phyloP scores from a whole-genome alignment of 2,113 vertebrate species.

The Edolisoma coerulescens region DNA sequence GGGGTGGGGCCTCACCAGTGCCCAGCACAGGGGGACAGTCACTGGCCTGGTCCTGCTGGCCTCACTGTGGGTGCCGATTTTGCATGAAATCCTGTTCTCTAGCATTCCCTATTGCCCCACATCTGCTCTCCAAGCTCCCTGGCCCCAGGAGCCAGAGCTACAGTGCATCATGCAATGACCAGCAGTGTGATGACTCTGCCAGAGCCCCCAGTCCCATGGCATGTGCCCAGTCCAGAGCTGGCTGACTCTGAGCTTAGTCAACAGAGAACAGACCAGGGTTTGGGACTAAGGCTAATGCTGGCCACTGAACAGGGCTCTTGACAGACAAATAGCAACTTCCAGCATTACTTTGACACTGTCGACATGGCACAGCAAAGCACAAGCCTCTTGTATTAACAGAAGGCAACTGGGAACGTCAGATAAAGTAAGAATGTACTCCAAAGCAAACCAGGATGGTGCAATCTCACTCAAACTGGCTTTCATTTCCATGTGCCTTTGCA shows the following conservation, averaged over 20 bases:
- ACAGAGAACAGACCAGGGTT: fast-evolving
- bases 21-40: not conserved
- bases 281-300: not conserved
- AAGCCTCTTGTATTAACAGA: not conserved
- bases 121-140: not conserved
- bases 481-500: not conserved
- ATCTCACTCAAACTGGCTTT: not conserved
- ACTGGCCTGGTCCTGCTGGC: not conserved
- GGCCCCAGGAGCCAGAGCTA: fast-evolving
- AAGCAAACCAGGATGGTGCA: not conserved
- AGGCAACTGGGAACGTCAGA: not conserved
- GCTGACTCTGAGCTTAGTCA: not conserved
- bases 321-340: not conserved
- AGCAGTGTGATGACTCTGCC: not conserved
- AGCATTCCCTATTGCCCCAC: not conserved
- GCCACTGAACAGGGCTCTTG: not conserved
- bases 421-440: not conserved
- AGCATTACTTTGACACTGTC: not conserved
- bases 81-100: not conserved
- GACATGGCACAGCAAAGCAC: not conserved
- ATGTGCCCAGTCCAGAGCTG: not conserved
- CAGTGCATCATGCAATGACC: fast-evolving
- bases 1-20: not conserved
- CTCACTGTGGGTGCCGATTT: not conserved
- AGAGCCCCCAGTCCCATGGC: not conserved